Evolutionary conservation across 1,140 invertebrate genomes (phyloP), one percentile per base, ranked within the genome.

Genomic region (Halyomorpha halys): DNA sequence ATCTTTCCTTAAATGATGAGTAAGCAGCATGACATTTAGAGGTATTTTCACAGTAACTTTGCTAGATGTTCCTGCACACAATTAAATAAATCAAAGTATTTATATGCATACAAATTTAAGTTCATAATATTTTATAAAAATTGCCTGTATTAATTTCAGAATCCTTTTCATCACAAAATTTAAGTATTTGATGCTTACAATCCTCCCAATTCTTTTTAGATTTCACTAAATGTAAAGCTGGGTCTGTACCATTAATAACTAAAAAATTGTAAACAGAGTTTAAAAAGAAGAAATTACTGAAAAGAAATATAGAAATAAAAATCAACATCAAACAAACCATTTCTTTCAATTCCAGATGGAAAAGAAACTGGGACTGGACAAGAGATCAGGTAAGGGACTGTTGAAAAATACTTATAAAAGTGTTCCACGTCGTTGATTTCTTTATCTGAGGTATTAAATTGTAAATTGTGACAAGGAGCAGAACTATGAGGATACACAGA

Each of bases 241-340:
- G 54, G 27, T 59, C 54, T 27, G n/a, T 16, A 23, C 54, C 54
- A 34, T 59, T 59, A n/a, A 59, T 27, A 11, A 27, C 54, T 59
- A n/a, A 11, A 59, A 59, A 21, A 59, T 11, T 49, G 1, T 11
- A 19, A 49, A 18, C 2, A 47, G 45, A 4, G 15, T 4, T 30
- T 30, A 8, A 30, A 30, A 30, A 30, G 8, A 30, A 30, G 27
- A 30, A 30, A 30, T 30, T 30, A 30, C 3, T 3, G 8, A 30
- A 30, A 18, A 18, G 2, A 49, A 4, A 2, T 49, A 6, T 21
- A 49, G 2, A 18, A n/a, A 8, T 49, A 49, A 2, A 49, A 18
- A 21, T 49, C 21, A 21, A 11, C n/a, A n/a, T 6, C 6, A 8
- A 19, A 18, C 47, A 8, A 19, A 49, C 47, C 21, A 19, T 49